phyloP scores from a whole-genome alignment of 2,113 vertebrate genomes.

The Numenius arquata region DNA sequence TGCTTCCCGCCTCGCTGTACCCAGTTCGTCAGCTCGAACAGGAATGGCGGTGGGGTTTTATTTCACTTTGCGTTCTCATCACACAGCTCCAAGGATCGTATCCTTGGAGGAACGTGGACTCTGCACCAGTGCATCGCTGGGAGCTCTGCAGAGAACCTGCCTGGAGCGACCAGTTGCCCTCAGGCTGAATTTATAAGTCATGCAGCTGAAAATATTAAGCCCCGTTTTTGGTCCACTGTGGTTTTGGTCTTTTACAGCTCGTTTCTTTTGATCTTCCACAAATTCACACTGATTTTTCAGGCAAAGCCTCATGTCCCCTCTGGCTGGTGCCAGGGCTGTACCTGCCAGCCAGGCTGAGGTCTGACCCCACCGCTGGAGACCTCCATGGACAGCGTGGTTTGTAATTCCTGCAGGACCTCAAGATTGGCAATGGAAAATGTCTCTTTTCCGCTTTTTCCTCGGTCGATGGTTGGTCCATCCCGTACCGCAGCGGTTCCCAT shows the following conservation, averaged over 20 bases:
- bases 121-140: not conserved
- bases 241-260: not conserved
- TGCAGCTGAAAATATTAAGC: not conserved
- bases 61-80: not conserved
- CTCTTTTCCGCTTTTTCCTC: not conserved
- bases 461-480: fast-evolving
- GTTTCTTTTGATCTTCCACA: not conserved
- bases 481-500: fast-evolving
- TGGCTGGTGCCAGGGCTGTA: not conserved
- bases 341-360: not conserved
- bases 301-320: not conserved
- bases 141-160: not conserved
- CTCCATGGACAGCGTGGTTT: not conserved
- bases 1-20: not conserved
- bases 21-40: not conserved
- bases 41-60: not conserved
- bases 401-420: not conserved
- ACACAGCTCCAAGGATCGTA: fast-evolving
- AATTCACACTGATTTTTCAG: not conserved
- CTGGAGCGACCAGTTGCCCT: not conserved
- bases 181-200: not conserved
- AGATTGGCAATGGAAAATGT: not conserved
- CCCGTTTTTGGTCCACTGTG: fast-evolving
- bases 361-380: not conserved
- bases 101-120: not conserved